A percentile compares a stretch with the other conserved stretches of the same genome.
Evolutionary conservation across 64 coral and sea anemone species (phyloP).

Genomic region (Astreopora myriophthalma): DNA sequence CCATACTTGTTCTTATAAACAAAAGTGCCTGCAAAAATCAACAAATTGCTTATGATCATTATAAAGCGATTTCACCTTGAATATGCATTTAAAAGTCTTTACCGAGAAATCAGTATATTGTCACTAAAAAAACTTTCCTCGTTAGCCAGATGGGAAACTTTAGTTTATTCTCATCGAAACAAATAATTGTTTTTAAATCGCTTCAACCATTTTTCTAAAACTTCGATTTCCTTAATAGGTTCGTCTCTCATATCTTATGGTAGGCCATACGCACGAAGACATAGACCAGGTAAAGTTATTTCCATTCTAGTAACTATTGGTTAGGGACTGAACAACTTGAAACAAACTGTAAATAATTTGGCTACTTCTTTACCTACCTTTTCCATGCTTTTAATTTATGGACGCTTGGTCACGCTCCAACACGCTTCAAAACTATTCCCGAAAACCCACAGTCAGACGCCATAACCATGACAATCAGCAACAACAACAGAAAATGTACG

Average conservation of each 20-base stretch:
- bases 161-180: too few species aligned
- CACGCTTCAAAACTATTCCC: too few species aligned
- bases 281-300: slow-evolving; percentile 24
- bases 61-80: too few species aligned
- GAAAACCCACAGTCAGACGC: neutral
- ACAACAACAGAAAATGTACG: neutral
- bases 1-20: too few species aligned
- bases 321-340: neutral
- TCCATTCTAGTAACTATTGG: neutral
- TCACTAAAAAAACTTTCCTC: too few species aligned
- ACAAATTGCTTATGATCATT: too few species aligned
- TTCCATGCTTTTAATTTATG: too few species aligned
- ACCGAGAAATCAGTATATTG: too few species aligned
- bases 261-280: slow-evolving; percentile 58
- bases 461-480: neutral
- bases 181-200: neutral
- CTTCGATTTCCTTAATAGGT: slow-evolving; percentile 24
- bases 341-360: neutral
- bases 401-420: too few species aligned
- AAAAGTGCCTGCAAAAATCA: too few species aligned
- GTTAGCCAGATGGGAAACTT: too few species aligned
- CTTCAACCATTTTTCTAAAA: neutral
- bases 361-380: neutral
- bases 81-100: too few species aligned
- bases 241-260: slow-evolving; percentile 24